Evolutionary conservation across 2,888 invertebrate species (phyloP), one percentile per base, ranked within the genome.

Genomic region (Carcina quercana): DNA sequence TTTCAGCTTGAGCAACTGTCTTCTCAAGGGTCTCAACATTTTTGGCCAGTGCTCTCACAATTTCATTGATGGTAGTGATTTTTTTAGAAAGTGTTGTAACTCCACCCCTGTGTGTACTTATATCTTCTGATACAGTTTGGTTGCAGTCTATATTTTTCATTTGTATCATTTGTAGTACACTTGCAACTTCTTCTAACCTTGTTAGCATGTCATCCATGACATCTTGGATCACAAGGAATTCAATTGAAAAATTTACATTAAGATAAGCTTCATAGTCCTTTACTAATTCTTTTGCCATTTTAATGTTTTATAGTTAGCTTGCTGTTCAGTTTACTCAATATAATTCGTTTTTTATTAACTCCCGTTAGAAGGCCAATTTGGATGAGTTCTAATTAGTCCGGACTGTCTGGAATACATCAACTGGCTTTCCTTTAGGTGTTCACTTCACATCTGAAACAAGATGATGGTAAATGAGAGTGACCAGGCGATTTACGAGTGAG

Each of bases 201-300:
- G 88, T 88, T 29, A 89, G 58, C 88, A 90, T 89, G 51, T 89
- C 89, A 44, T 90, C 90, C 25, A 90, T 86, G 35, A 86, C 86
- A 53, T 86, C 85, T 61, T 88, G 87, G 13, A 89, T 82, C 2
- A 86, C 87, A 60, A 83, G 79, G 47, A 87, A 86, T 52, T 86
- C 86, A 53, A 72, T 82, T 6, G 75, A 58, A 25, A 87, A 61
- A 58, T 87, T 86, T 26, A 85, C 58, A 47, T 86, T 86, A 34
- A 88, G 63, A 45, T 86, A 86, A 37, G 78, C 75, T 14, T 86
- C 67, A 58, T 88, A 88, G 50, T 87, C 86, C 32, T 72, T 67
- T 1, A 79, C 85, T 29, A 80, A 50, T 48, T 85, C 72, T 41
- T 86, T 80, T 37, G 86, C 69, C 87, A 87, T 86, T 56, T 45